Conservation (phyloP, 2,797 vertebrate genomes). For the Carcharodon carcharias region DNA sequence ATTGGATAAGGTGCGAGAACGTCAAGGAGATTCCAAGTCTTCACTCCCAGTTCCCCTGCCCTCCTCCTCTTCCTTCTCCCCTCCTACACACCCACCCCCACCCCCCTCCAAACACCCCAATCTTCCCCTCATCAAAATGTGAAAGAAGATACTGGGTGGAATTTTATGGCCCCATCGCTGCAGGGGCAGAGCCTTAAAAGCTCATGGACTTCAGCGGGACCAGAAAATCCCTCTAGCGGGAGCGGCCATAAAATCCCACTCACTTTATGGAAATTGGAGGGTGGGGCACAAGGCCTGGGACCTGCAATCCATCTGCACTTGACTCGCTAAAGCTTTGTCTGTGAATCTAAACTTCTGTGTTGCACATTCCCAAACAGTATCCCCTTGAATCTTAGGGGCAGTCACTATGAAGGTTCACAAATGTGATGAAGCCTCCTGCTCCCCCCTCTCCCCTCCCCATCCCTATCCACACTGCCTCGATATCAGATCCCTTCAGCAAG, state of each 20-base stretch:
- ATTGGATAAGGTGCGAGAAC: not conserved
- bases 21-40: not conserved
- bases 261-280: not conserved
- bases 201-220: no score
- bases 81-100: not conserved
- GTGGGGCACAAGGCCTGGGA: not conserved
- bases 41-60: not conserved
- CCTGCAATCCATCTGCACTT: not conserved
- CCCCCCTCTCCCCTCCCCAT: not conserved
- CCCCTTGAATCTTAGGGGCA: not conserved
- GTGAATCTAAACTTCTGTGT: not conserved
- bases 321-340: not conserved
- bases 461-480: not conserved
- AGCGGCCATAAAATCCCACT: no score
- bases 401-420: not conserved
- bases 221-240: no score
- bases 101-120: not conserved
- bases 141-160: no score
- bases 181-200: no score
- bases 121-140: no score
- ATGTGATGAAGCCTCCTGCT: not conserved
- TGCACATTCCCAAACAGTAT: not conserved
- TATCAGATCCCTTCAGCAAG: not conserved
- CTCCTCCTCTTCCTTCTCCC: not conserved
- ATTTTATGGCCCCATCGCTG: no score